phyloP scores from a whole-genome alignment of 2,888 invertebrate genomes.

The Carabus problematicus region DNA sequence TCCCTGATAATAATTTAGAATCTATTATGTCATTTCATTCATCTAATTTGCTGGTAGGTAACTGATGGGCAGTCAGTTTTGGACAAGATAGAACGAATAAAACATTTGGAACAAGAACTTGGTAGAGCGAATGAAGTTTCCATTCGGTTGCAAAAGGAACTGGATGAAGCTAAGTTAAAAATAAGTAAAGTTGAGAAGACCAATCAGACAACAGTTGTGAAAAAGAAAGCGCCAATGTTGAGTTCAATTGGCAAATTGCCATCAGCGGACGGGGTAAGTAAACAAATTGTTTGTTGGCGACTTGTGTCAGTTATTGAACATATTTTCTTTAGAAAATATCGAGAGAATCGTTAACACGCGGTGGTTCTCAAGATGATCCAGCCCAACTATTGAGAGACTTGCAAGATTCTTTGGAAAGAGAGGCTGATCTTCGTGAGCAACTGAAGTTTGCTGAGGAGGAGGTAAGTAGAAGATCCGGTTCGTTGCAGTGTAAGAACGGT shows the following conservation, averaged over 20 bases:
- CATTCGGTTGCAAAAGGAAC: constrained; percentile 71
- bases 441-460: constrained; percentile 92
- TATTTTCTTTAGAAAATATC: constrained; percentile 67
- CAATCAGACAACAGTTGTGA: constrained; percentile 55
- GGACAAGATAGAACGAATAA: constrained; percentile 72
- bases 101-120: constrained; percentile 86
- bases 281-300: neutral
- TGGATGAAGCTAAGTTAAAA: constrained; percentile 71
- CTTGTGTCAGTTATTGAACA: neutral
- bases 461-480: constrained; percentile 60
- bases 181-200: constrained; percentile 56
- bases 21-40: too few relatives aligned
- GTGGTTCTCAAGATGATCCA: constrained; percentile 82
- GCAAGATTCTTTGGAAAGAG: constrained; percentile 90
- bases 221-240: constrained; percentile 67
- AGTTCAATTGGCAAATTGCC: constrained; percentile 65
- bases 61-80: constrained; percentile 67
- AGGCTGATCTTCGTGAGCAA: constrained; percentile 93
- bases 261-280: constrained; percentile 67
- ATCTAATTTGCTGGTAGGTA: constrained; percentile 48
- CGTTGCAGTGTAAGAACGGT: constrained; percentile 19
- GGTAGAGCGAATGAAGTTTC: constrained; percentile 79
- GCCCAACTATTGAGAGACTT: constrained; percentile 84
- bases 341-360: constrained; percentile 76
- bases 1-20: too few relatives aligned